Evolutionary conservation across 2,797 vertebrate species (phyloP), one percentile per base, ranked within the genome.

Genomic region (Rhinella marina): DNA sequence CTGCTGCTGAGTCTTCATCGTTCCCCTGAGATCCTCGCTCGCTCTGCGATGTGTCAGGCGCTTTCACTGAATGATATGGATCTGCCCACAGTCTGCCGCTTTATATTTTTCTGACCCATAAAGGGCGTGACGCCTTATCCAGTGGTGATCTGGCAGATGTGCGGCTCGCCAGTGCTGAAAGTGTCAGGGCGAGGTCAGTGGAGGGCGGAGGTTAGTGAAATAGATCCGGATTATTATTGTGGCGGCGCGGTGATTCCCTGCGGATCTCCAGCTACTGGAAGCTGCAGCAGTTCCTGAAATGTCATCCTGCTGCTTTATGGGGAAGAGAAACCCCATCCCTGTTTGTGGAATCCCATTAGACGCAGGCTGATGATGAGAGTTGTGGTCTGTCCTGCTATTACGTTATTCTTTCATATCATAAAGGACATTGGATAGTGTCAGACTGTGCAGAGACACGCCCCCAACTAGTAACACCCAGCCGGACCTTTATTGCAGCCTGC

Each of bases 151-250:
- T 16, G 32, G 56, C 54, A 54, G 86, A 82, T 87, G 80, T 73
- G 68, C 52, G 75, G 10, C 62, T 61, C 59, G 23, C 79, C 41
- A 70, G 79, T 73, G 16, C 57, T 61, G 87, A 82, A 54, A 73
- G 78, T 86, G 84, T 88, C 70, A 82, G 88, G 70, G 70, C 9
- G 70, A 86, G 88, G 84, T 86, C 56, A 86, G 32, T 54, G 54
- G 23, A 75, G 88, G 88, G 73, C n/a, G 66, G 59, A 78, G 84
- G 88, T 82, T 86, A 82, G 61, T 82, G 59, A 70, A 82, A 82
- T 77, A 82, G 59, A 73, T 75, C 83, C 59, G 79, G 57, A 41
- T 86, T 68, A 25, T 75, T 68, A 54, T 75, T 50, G 61, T 73
- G 79, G 10, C 75, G 77, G 19, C 11, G 29, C 48, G 48, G 59